These are phyloP conservation scores for Acinonyx jubatus DNA, from an alignment of 2,113 vertebrate species.

Conservation along the genomic window DNA sequence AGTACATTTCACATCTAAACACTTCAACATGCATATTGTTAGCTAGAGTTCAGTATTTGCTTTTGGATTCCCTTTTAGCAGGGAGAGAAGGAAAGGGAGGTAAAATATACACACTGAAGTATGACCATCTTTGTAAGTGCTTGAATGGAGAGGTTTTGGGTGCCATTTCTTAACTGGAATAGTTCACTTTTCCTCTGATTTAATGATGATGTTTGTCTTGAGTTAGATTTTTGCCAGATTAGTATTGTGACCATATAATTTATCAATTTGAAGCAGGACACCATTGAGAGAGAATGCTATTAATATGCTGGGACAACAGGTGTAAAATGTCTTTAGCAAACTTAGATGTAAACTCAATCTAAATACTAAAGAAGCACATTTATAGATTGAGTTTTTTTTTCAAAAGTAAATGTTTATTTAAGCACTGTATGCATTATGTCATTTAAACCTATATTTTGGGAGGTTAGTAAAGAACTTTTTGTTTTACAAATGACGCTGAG, in stretches of 20 bases:
- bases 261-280: not conserved
- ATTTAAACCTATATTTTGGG: not conserved
- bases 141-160: not conserved
- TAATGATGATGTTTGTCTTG: not conserved
- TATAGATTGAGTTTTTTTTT: not conserved
- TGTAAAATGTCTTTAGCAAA: not conserved
- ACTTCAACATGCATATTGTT: not conserved
- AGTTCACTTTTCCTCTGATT: not conserved
- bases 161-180: not conserved
- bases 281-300: not conserved
- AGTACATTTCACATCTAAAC: not conserved
- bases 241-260: not conserved
- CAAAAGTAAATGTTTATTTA: not conserved
- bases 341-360: not conserved
- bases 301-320: not conserved
- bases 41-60: not conserved
- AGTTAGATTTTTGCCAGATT: not conserved
- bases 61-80: not conserved
- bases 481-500: not conserved
- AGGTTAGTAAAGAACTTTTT: not conserved
- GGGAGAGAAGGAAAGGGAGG: not conserved
- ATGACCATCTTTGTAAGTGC: not conserved
- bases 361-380: not conserved
- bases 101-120: not conserved
- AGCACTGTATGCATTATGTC: not conserved